phyloP scores from a whole-genome alignment of 2,797 vertebrate genomes.

The Petrocephalus sullivani region DNA sequence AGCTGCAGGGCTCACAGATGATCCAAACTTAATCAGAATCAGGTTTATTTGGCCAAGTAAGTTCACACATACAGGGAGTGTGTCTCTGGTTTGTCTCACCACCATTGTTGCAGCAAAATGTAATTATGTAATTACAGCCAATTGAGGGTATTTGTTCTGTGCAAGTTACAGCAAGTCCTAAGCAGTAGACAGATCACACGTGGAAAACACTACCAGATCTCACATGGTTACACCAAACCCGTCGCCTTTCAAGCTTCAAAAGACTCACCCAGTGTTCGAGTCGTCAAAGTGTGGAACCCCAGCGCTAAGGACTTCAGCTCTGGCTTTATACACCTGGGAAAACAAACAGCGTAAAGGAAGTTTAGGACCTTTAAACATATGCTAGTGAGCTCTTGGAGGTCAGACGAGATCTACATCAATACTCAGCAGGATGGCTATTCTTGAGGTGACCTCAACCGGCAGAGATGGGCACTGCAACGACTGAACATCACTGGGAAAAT shows the following conservation, averaged over 20 bases:
- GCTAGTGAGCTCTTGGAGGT: neutral
- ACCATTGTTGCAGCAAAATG: neutral
- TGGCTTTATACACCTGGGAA: slow-evolving; percentile 74
- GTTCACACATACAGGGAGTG: neutral
- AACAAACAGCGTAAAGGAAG: slow-evolving; percentile 27
- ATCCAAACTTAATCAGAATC: neutral
- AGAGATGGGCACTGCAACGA: no score
- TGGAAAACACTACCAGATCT: neutral
- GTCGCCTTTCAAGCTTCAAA: neutral
- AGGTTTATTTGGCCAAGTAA: neutral
- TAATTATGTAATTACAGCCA: neutral
- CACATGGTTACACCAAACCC: neutral
- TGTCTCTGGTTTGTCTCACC: neutral
- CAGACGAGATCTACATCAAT: neutral
- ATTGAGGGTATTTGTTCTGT: neutral
- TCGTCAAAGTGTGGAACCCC: slow-evolving; percentile 79
- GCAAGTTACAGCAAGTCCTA: neutral
- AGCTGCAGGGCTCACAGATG: no score
- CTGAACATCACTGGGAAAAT: no score
- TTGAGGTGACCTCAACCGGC: no score
- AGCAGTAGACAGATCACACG: neutral
- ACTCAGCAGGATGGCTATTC: neutral
- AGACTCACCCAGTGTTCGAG: slow-evolving; percentile 78
- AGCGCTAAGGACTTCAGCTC: slow-evolving; percentile 85
- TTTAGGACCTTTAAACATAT: neutral